Conservation (phyloP, 2,797 vertebrate genomes). For the Premnoplex brunnescens region DNA sequence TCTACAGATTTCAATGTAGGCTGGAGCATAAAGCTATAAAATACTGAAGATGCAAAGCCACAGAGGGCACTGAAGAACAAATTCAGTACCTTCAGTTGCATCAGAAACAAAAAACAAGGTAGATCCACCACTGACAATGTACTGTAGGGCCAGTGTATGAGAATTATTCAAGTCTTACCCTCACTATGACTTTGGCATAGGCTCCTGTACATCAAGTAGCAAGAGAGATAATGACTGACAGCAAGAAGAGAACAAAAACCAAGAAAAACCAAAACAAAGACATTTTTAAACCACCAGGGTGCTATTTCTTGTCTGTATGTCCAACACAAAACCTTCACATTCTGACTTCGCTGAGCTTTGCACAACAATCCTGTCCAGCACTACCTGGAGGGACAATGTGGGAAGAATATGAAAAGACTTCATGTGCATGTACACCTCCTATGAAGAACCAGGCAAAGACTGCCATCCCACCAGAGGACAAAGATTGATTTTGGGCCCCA, state of each 20-base stretch:
- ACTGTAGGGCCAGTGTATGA: neutral
- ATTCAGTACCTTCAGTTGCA: neutral
- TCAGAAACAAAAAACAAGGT: neutral
- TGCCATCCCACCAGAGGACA: neutral
- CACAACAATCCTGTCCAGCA: neutral
- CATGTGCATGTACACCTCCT: neutral
- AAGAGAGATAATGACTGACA: neutral
- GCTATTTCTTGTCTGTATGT: neutral
- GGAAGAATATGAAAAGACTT: neutral
- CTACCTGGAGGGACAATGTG: neutral
- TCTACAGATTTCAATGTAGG: neutral
- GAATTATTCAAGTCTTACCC: neutral
- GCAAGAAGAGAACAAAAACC: neutral
- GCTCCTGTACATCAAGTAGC: neutral
- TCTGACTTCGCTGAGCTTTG: neutral
- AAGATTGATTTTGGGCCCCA: neutral
- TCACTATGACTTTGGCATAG: neutral
- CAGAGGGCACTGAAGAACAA: neutral
- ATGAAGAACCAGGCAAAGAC: neutral
- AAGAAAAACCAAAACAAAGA: neutral
- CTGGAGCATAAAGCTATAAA: neutral
- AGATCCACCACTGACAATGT: neutral
- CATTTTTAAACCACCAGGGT: neutral
- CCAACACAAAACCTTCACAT: neutral
- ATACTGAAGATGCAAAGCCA: neutral